Base-by-base conservation (phyloP, 2,113 vertebrate species). In the Thamnophis sirtalis region DNA sequence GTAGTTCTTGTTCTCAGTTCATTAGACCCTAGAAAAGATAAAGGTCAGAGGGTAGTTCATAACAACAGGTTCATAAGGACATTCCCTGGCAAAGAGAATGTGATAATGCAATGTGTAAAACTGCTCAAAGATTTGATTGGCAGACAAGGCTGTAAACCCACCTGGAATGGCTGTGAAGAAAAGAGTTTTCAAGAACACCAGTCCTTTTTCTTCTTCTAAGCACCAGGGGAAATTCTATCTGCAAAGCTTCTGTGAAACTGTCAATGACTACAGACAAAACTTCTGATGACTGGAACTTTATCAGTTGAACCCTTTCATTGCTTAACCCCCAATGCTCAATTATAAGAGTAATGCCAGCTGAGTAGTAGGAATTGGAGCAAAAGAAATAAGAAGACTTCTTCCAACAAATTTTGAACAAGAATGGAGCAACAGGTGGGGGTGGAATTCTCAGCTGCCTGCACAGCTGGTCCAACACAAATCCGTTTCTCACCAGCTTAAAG, bases 271-370 rank as follows among this genome's bases (percentile, higher is more conserved):
- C 3, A 92, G 43, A 89, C 58, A 56, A 56, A 89, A 73, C 80
- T 89, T 89, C 84, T 92, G n/a, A 38, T 58, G 54, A 88, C 38
- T 91, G 90, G 53, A 88, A 86, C 86, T 91, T 89, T 80, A 73
- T 26, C 93, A 93, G 90, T 86, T 93, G 90, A 87, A 86, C 87
- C 28, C 8, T 91, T 92, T 92, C 91, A 87, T 86, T 89, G 89
- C 28, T 26, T 84, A 90, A 92, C 15, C 86, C 54, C 89, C 19
- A 90, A 53, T 17, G 58, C 60, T 89, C 84, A 84, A 21, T 51
- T 63, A 85, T 88, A 80, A 80, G 38, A 55, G 38, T 55, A 63
- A 63, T 91, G 58, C 73, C 93, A 92, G 63, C 24, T 21, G 0
- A 0, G n/a, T 56, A 19, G 33, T 56, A n/a, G 26, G 26, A 88